Conservation (phyloP, 2,888 invertebrate genomes). For the Aphidius colemani region DNA sequence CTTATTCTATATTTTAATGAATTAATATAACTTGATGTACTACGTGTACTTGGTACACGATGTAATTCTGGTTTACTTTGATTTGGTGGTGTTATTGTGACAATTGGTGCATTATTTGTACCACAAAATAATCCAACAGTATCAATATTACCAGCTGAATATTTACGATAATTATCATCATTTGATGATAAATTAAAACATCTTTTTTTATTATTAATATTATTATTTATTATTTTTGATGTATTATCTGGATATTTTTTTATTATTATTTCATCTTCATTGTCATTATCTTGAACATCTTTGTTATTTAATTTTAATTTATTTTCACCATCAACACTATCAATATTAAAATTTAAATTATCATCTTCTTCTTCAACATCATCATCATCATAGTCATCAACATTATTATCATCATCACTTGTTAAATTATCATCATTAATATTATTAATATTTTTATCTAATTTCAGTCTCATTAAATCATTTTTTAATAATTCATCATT, state of each 20-base stretch:
- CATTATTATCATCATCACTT: constrained; percentile 33
- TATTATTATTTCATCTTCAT: background rate
- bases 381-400: constrained; percentile 1
- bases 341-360: background rate
- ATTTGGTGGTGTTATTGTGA: constrained; percentile 60
- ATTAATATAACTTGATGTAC: constrained; percentile 70
- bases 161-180: constrained; percentile 14
- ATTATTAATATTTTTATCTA: background rate
- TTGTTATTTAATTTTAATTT: no score
- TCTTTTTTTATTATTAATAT: background rate
- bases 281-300: constrained; percentile 1
- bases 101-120: constrained; percentile 62
- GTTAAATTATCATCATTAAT: constrained; percentile 3
- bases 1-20: constrained; percentile 80
- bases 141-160: constrained; percentile 28
- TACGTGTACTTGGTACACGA: constrained; percentile 58
- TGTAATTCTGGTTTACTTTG: constrained; percentile 58
- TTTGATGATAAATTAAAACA: background rate
- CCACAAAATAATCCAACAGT: constrained; percentile 42
- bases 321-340: no score
- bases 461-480: constrained; percentile 25
- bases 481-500: constrained; percentile 45
- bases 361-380: constrained; percentile 1
- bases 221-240: background rate
- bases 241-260: background rate